A percentile compares a stretch with the other conserved stretches of the same genome.
phyloP scores from a whole-genome alignment of 2,888 invertebrate species.

The Stenotaenia linearis region DNA sequence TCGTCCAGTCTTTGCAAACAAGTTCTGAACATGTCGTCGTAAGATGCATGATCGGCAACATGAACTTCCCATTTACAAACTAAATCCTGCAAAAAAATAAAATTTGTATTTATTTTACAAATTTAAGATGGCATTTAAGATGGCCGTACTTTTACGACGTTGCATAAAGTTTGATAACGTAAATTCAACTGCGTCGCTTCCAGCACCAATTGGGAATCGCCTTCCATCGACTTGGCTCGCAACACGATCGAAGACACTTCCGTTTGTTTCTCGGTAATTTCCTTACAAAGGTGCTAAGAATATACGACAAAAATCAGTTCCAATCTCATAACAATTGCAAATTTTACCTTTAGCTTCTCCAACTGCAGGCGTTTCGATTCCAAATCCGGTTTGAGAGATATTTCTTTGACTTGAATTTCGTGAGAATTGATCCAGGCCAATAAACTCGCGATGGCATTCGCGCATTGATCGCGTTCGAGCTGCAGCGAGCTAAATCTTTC shows the following conservation, averaged over 20 bases:
- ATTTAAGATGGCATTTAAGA: background rate
- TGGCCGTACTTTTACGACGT: slow-evolving; percentile 58
- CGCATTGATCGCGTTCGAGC: slow-evolving; percentile 74
- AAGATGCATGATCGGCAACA: slow-evolving; percentile 75
- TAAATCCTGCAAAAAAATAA: slow-evolving; percentile 57
- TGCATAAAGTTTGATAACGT: slow-evolving; percentile 73
- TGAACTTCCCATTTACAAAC: slow-evolving; percentile 75
- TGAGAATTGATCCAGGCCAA: slow-evolving; percentile 79
- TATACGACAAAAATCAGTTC: background rate
- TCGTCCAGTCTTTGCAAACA: slow-evolving; percentile 70
- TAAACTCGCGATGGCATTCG: slow-evolving; percentile 67
- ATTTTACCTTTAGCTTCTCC: slow-evolving; percentile 62
- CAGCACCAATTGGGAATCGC: slow-evolving; percentile 66
- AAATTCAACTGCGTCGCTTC: slow-evolving; percentile 72
- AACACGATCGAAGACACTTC: slow-evolving; percentile 64
- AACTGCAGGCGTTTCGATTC: slow-evolving; percentile 74
- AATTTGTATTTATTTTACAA: background rate
- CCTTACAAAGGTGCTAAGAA: slow-evolving; percentile 57
- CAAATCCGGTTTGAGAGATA: slow-evolving; percentile 76
- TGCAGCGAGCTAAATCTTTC: slow-evolving; percentile 68
- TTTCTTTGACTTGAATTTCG: slow-evolving; percentile 79
- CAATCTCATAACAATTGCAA: background rate
- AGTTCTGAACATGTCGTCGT: slow-evolving; percentile 65
- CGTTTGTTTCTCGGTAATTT: slow-evolving; percentile 61
- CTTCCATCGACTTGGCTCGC: slow-evolving; percentile 64